A percentile compares a stretch with the other conserved stretches of the same genome.
These are phyloP conservation scores for Eupleurogrammus muticus DNA, from an alignment of 2,797 vertebrate species.

Conservation along the genomic window DNA sequence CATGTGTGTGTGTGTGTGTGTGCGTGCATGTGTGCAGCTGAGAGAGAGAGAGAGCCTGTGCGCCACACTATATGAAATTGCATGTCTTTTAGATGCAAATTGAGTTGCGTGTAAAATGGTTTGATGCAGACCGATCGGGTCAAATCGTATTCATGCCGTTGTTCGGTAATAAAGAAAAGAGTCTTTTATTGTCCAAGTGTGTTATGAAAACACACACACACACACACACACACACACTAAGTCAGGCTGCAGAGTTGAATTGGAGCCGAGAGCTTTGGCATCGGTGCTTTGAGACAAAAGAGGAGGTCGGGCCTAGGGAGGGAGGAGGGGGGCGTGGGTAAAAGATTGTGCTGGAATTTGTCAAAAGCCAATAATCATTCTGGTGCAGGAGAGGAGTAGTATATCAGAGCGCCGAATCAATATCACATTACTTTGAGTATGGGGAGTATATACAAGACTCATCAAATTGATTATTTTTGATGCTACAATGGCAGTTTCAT, in stretches of 20 bases:
- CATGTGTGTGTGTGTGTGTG: slow-evolving; percentile 12
- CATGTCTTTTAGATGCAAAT: slow-evolving; percentile 75
- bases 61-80: slow-evolving; percentile 38
- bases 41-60: slow-evolving; percentile 19
- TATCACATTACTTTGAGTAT: slow-evolving; percentile 88
- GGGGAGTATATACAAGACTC: slow-evolving; percentile 86
- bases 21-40: slow-evolving; percentile 22
- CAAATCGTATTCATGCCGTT: slow-evolving; percentile 60
- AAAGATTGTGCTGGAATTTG: slow-evolving; percentile 80
- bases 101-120: slow-evolving; percentile 56
- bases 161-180: slow-evolving; percentile 60
- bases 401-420: slow-evolving; percentile 84
- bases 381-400: slow-evolving; percentile 75
- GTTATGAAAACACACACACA: slow-evolving; percentile 30
- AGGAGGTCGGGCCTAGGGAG: slow-evolving; percentile 31
- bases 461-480: slow-evolving; percentile 89
- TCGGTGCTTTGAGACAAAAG: slow-evolving; percentile 53
- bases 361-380: slow-evolving; percentile 86
- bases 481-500: slow-evolving; percentile 87
- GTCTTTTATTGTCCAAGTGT: slow-evolving; percentile 54
- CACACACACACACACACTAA: slow-evolving; percentile 41
- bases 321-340: slow-evolving; percentile 16
- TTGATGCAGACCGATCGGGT: slow-evolving; percentile 60
- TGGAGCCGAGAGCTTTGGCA: slow-evolving; percentile 54
- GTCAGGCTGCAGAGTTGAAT: slow-evolving; percentile 35